These are phyloP conservation scores for Jaculus jaculus DNA, from an alignment of 2,113 vertebrate species.

Conservation along the genomic window DNA sequence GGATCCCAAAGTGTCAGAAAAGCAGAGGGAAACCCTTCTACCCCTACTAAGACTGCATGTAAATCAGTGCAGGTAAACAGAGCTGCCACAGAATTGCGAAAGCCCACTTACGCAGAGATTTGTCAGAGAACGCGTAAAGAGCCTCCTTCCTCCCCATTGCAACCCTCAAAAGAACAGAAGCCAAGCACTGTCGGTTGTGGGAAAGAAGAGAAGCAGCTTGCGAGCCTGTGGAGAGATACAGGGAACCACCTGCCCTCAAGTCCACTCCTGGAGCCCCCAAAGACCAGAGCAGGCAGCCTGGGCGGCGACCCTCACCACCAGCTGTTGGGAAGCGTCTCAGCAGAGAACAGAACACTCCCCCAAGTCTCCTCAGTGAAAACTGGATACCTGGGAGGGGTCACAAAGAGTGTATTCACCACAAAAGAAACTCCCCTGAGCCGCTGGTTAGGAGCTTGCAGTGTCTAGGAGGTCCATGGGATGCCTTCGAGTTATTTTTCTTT, in stretches of 20 bases:
- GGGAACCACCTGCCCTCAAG: constrained; percentile 90
- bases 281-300: constrained; percentile 90
- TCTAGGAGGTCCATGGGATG: constrained; percentile 80
- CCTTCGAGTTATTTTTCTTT: constrained; percentile 82
- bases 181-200: constrained; percentile 85
- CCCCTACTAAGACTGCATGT: constrained; percentile 89
- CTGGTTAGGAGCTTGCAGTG: constrained; percentile 94
- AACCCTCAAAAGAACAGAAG: constrained; percentile 92
- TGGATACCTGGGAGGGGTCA: constrained; percentile 71
- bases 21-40: constrained; percentile 89
- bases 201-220: constrained; percentile 91
- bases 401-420: constrained; percentile 85
- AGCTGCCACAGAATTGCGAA: constrained; percentile 91
- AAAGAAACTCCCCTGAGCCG: constrained; percentile 87
- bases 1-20: constrained; percentile 89
- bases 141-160: constrained; percentile 86
- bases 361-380: constrained; percentile 92
- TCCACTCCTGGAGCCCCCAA: constrained; percentile 86
- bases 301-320: constrained; percentile 91
- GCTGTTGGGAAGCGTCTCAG: constrained; percentile 87
- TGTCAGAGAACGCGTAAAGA: constrained; percentile 97
- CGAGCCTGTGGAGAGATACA: constrained; percentile 87
- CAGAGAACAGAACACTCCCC: constrained; percentile 93
- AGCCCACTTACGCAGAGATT: constrained; percentile 99
- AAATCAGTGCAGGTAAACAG: constrained; percentile 97